Conservation (phyloP, 2,888 invertebrate species). For the Bembecia ichneumoniformis region DNA sequence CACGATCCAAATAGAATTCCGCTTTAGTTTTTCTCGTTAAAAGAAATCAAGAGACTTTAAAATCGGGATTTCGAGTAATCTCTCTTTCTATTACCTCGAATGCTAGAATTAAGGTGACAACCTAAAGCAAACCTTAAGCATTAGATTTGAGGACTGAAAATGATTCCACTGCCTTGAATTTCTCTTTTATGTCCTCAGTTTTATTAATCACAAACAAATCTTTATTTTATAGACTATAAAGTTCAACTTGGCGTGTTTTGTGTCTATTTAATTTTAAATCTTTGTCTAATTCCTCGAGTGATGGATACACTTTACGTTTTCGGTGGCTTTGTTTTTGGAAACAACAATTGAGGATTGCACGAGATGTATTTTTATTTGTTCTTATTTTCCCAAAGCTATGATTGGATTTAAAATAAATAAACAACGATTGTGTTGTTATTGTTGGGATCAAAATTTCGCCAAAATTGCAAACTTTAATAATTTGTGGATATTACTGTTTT, state of each 20-base stretch:
- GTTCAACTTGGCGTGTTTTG: conserved; percentile 24
- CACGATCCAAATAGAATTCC: conserved; percentile 28
- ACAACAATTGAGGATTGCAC: neutral
- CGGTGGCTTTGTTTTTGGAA: neutral
- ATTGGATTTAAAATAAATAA: neutral
- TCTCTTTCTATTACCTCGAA: conserved; percentile 32
- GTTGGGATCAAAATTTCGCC: no score
- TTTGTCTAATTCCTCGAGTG: neutral
- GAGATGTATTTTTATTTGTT: neutral
- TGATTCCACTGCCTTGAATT: conserved; percentile 12
- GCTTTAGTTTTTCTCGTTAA: conserved; percentile 38
- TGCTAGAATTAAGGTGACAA: conserved; percentile 7
- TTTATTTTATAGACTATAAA: conserved; percentile 27
- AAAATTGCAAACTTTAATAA: no score
- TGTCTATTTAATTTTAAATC: conserved; percentile 2
- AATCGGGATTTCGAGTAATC: conserved; percentile 42
- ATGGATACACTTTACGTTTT: conserved; percentile 1
- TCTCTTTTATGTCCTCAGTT: conserved; percentile 18
- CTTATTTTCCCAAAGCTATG: neutral
- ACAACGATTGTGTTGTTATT: neutral
- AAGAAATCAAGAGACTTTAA: conserved; percentile 54
- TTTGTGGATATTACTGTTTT: no score
- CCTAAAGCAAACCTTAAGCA: conserved; percentile 29
- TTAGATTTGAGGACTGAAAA: conserved; percentile 23
- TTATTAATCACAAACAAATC: conserved; percentile 30